phyloP scores from a whole-genome alignment of 1,140 invertebrate species.

The Euwallacea similis region DNA sequence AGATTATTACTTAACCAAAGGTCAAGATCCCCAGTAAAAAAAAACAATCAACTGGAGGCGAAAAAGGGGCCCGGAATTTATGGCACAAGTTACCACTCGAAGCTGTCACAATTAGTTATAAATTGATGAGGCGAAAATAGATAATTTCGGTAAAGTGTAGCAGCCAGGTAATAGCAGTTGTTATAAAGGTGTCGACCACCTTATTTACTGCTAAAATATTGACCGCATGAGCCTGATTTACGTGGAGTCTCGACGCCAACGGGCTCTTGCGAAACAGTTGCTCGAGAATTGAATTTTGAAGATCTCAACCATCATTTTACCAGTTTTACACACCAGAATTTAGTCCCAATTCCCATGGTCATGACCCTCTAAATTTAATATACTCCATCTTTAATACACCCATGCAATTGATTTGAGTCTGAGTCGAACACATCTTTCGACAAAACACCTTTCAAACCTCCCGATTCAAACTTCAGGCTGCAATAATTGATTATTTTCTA shows the following conservation, averaged over 20 bases:
- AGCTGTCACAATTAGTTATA: conserved; percentile 38
- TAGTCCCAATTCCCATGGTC: too few species aligned
- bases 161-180: conserved; percentile 35
- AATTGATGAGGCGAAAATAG: conserved; percentile 32
- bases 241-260: conserved; percentile 16
- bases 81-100: conserved; percentile 25
- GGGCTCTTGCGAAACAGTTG: conserved; percentile 15
- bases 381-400: too few species aligned
- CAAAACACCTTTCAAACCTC: neutral
- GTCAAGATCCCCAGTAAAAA: conserved; percentile 18
- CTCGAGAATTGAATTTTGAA: conserved; percentile 9
- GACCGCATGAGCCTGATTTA: conserved; percentile 30
- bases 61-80: conserved; percentile 25
- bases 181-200: conserved; percentile 38
- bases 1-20: neutral
- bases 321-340: too few species aligned
- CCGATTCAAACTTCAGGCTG: neutral
- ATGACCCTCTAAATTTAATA: too few species aligned
- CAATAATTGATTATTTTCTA: conserved; percentile 12
- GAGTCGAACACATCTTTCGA: neutral
- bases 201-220: conserved; percentile 33
- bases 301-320: too few species aligned
- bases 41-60: neutral
- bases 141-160: conserved; percentile 38
- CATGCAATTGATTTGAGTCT: neutral